Percentiles rank a stretch among this genome's conserved stretches.
Conservation (phyloP, 1,140 invertebrate genomes). For the Cataglyphis hispanica region DNA sequence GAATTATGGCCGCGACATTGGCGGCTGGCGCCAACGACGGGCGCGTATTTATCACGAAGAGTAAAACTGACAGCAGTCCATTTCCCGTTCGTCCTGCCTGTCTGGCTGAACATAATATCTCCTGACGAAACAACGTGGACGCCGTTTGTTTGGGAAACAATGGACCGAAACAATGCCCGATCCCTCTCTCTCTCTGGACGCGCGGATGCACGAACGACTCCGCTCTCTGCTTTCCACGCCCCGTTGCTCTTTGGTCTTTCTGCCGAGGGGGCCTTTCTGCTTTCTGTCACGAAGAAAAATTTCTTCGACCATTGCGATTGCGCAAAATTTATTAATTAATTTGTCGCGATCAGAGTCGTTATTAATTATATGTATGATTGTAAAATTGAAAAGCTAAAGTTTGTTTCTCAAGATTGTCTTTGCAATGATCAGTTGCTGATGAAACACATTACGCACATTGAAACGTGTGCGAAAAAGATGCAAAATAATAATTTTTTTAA, state of each 20-base stretch:
- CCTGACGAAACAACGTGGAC: slow-evolving; percentile 85
- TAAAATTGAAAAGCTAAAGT: neutral
- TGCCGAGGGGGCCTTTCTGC: slow-evolving; percentile 25
- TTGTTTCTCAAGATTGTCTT: neutral
- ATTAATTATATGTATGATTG: neutral
- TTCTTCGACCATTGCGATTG: slow-evolving; percentile 3
- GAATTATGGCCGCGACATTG: slow-evolving; percentile 65
- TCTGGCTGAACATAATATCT: slow-evolving; percentile 85
- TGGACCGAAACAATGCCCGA: slow-evolving; percentile 85
- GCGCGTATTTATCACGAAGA: slow-evolving; percentile 84
- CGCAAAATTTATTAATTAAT: neutral
- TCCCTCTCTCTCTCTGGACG: slow-evolving; percentile 67
- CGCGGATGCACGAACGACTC: slow-evolving; percentile 66
- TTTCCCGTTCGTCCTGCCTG: slow-evolving; percentile 85
- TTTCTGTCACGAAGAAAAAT: slow-evolving; percentile 27
- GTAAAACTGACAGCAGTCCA: slow-evolving; percentile 86
- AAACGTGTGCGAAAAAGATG: neutral
- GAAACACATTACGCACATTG: neutral
- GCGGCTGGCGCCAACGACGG: slow-evolving; percentile 52
- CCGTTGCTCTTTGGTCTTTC: slow-evolving; percentile 65
- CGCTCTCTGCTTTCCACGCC: slow-evolving; percentile 64
- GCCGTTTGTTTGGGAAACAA: slow-evolving; percentile 86
- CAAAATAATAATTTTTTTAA: neutral
- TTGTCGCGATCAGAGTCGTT: neutral
- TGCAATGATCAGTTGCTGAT: neutral